Evolutionary conservation across 2,888 invertebrate genomes (phyloP).

Genomic region (Pterostichus madidus): DNA sequence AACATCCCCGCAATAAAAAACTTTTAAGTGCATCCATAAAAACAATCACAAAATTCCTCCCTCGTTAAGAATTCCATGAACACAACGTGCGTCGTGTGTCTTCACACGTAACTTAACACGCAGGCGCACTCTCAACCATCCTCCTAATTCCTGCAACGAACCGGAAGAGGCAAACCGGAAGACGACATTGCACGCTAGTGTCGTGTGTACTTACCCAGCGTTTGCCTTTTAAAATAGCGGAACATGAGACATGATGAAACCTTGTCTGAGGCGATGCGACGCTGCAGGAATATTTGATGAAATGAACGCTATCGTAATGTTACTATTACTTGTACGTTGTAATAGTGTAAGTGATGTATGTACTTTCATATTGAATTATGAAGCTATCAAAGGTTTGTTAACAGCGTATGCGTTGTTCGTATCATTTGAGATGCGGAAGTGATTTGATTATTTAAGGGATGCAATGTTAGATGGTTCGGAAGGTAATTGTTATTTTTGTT

Average conservation of each 20-base stretch:
- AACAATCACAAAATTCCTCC: conserved; percentile 16
- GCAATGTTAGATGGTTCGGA: too few species aligned
- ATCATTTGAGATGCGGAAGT: too few species aligned
- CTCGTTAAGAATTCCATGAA: conserved; percentile 21
- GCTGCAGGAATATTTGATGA: conserved; percentile 29
- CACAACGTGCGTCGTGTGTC: background rate
- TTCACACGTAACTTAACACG: background rate
- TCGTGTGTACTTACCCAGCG: background rate
- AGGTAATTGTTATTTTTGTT: too few species aligned
- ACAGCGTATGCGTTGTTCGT: background rate
- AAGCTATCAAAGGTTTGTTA: conserved; percentile 9
- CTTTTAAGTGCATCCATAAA: conserved; percentile 1
- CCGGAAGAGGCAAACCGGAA: conserved; percentile 30
- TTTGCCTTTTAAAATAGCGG: conserved; percentile 23
- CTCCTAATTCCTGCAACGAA: background rate
- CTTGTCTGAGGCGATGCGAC: background rate
- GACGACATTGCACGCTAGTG: conserved; percentile 6
- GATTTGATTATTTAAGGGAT: too few species aligned
- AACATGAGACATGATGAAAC: conserved; percentile 20
- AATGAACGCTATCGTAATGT: background rate
- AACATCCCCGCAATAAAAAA: background rate
- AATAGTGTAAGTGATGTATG: conserved; percentile 15
- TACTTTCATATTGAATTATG: conserved; percentile 19
- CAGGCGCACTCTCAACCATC: background rate
- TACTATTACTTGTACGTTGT: background rate